Percentiles rank a stretch among this genome's conserved stretches.
Conservation (phyloP, 2,797 vertebrate species). For the Manis pentadactyla region DNA sequence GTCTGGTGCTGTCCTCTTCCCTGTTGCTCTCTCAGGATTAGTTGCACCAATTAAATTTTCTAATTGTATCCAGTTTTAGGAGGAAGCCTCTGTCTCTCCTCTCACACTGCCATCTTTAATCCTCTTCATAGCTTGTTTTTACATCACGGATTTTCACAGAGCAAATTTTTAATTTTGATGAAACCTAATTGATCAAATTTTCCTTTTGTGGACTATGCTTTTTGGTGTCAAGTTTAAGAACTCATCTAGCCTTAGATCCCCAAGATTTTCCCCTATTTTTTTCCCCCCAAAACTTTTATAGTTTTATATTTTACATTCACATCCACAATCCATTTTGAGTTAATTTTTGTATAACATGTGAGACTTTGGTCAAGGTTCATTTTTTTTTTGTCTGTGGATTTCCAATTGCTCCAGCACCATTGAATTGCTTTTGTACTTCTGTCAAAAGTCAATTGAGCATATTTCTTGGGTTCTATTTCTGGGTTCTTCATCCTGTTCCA, state of each 20-base stretch:
- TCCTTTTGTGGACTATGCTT: not conserved
- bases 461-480: not conserved
- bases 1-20: too few relatives aligned
- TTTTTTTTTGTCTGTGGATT: not conserved
- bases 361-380: not conserved
- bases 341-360: not conserved
- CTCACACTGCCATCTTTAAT: too few relatives aligned
- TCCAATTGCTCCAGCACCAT: not conserved
- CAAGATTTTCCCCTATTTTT: not conserved
- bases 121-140: not conserved
- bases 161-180: constrained; percentile 4
- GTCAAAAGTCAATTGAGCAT: not conserved
- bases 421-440: not conserved
- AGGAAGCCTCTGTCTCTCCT: too few relatives aligned
- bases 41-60: too few relatives aligned
- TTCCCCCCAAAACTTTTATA: not conserved
- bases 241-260: not conserved
- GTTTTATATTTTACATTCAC: constrained; percentile 9
- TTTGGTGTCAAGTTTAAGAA: constrained; percentile 1
- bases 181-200: not conserved
- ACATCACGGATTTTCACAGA: not conserved
- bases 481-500: not conserved
- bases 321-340: not conserved
- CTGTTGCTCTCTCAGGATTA: too few relatives aligned
- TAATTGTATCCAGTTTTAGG: too few relatives aligned